Evolutionary conservation across 2,797 vertebrate genomes (phyloP).

Genomic region (Sebastes melanostomus): DNA sequence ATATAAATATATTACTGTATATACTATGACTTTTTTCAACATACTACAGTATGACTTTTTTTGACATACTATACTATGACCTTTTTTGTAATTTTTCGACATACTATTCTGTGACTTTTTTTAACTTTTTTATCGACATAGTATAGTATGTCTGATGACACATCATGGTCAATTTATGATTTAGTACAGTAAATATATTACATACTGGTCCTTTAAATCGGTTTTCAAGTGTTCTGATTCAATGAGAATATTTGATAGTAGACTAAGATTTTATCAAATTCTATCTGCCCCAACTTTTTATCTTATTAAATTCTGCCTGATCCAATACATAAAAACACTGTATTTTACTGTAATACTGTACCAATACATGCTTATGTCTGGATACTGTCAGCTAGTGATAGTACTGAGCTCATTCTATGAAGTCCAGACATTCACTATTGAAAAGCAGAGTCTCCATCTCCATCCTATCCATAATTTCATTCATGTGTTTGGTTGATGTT

Average conservation of each 20-base stretch:
- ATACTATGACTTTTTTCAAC: neutral
- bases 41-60: no score
- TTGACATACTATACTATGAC: no score
- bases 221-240: neutral
- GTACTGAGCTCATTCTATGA: no score
- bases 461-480: neutral
- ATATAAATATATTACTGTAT: no score
- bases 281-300: neutral
- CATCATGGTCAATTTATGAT: no score
- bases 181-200: no score
- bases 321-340: neutral
- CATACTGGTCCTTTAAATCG: no score
- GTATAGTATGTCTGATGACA: no score
- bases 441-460: neutral
- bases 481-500: neutral
- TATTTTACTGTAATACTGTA: neutral
- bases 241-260: neutral
- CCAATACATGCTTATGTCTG: neutral
- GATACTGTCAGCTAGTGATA: neutral
- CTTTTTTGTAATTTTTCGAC: no score
- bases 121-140: no score
- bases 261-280: neutral
- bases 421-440: neutral
- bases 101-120: no score
- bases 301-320: neutral